Conservation (phyloP, 2,888 invertebrate species). For the Pyrrhosoma nymphula region DNA sequence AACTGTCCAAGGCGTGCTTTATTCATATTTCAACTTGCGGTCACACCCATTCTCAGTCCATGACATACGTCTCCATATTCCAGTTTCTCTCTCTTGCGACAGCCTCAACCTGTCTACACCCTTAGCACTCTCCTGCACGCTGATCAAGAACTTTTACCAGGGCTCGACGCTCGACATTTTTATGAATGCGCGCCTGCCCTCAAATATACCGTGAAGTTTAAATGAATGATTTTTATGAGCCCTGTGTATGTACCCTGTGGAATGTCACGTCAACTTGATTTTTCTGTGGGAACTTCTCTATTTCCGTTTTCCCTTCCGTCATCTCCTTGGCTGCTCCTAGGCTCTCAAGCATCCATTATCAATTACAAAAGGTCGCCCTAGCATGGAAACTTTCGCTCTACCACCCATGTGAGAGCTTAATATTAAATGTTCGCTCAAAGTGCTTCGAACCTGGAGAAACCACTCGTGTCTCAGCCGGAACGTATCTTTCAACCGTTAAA, state of each 20-base stretch:
- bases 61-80: not conserved
- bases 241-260: not conserved
- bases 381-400: not conserved
- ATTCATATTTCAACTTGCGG: not conserved
- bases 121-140: not conserved
- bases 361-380: not conserved
- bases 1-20: not conserved
- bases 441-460: not conserved
- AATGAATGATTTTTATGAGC: not conserved
- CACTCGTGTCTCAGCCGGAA: not conserved
- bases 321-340: not conserved
- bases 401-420: not conserved
- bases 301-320: no score
- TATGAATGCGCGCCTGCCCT: not conserved
- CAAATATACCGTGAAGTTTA: not conserved
- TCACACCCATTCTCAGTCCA: not conserved
- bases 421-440: not conserved
- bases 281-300: not conserved
- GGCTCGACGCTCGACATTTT: not conserved
- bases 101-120: not conserved
- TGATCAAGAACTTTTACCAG: not conserved
- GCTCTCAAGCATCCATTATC: constrained; percentile 1
- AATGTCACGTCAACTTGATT: not conserved
- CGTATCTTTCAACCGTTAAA: not conserved
- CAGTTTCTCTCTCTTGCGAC: not conserved